phyloP scores from a whole-genome alignment of 2,113 vertebrate genomes.

The Pogonocichla stellata region DNA sequence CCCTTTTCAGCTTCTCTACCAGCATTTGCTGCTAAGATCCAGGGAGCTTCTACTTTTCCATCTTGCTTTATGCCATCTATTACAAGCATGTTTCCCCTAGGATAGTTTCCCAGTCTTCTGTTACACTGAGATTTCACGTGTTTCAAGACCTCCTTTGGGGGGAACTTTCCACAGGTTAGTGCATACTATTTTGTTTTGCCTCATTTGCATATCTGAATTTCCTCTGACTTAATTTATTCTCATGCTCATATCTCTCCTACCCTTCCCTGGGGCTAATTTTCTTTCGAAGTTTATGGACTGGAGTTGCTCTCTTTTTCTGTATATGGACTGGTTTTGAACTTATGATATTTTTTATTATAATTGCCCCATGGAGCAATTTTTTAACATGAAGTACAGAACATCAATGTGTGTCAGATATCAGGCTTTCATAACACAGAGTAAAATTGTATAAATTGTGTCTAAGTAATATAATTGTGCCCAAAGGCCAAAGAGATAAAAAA shows the following conservation, averaged over 20 bases:
- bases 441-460: neutral
- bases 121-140: neutral
- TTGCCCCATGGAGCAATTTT: neutral
- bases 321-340: neutral
- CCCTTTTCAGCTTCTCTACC: neutral
- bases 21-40: neutral
- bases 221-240: neutral
- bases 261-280: neutral
- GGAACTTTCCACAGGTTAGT: neutral
- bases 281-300: neutral
- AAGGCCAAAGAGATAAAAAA: conserved; percentile 25
- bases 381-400: neutral
- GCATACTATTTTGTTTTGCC: neutral
- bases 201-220: neutral
- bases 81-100: neutral
- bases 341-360: neutral
- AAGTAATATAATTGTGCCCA: conserved; percentile 3
- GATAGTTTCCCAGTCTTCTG: neutral
- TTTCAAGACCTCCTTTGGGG: neutral
- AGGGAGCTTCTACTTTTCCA: neutral
- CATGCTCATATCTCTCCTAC: neutral
- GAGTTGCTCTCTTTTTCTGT: neutral
- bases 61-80: neutral
- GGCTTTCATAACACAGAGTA: neutral
- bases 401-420: neutral